A percentile compares a stretch with the other conserved stretches of the same genome.
Conservation (phyloP, 2,113 vertebrate species). For the Thermophis baileyi region DNA sequence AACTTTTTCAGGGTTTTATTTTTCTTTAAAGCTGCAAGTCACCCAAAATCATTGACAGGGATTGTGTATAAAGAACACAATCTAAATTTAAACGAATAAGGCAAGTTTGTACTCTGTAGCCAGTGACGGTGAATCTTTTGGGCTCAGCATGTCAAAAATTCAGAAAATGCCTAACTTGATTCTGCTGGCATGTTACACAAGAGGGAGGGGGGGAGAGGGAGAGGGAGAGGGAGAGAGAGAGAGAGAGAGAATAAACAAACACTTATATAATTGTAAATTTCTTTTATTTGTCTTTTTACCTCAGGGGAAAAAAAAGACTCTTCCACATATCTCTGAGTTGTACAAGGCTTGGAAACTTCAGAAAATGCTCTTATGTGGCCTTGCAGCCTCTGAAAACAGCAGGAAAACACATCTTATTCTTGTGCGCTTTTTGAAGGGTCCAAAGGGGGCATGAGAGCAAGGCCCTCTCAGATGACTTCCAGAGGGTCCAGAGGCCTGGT, state of each 20-base stretch:
- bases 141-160: background rate
- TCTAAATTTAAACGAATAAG: background rate
- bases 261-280: background rate
- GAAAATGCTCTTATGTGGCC: too few species aligned
- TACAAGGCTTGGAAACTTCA: background rate
- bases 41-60: background rate
- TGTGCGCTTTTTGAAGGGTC: background rate
- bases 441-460: background rate
- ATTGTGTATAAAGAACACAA: background rate
- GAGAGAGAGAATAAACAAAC: background rate
- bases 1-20: background rate
- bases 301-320: background rate
- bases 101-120: background rate
- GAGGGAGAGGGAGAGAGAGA: too few species aligned
- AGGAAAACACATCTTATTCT: background rate
- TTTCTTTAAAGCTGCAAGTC: background rate
- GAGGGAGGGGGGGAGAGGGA: too few species aligned
- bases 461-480: background rate
- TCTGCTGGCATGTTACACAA: background rate
- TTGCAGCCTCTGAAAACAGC: too few species aligned
- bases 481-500: background rate
- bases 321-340: background rate
- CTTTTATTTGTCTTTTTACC: background rate
- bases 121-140: background rate
- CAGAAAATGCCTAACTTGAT: background rate